These are phyloP conservation scores for Eremophila alpestris DNA, from an alignment of 2,797 vertebrate species.

Conservation along the genomic window DNA sequence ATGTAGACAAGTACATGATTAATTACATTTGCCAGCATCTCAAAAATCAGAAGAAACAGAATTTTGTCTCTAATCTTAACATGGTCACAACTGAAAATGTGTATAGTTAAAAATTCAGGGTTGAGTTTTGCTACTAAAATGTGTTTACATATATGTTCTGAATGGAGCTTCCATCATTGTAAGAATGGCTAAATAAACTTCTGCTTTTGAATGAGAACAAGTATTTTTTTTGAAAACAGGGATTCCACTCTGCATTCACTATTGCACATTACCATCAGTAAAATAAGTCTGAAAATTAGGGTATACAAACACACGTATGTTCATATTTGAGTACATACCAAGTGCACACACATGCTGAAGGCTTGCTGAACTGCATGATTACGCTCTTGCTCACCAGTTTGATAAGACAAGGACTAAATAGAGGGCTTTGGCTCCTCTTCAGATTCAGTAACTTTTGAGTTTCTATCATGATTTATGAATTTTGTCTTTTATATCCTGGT, in stretches of 20 bases:
- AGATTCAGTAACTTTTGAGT: background rate
- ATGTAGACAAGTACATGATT: background rate
- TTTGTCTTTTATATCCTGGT: background rate
- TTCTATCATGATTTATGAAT: background rate
- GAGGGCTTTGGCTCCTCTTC: background rate
- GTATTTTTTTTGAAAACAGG: background rate
- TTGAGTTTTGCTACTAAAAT: background rate
- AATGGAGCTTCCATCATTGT: background rate
- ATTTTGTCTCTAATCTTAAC: background rate
- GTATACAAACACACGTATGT: background rate
- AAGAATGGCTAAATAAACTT: background rate
- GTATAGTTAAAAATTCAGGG: background rate
- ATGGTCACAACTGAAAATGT: background rate
- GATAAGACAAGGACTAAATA: background rate
- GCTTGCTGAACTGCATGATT: background rate
- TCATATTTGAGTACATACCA: background rate
- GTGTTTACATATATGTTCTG: background rate
- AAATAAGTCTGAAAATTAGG: background rate
- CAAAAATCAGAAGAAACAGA: background rate
- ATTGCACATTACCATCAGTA: background rate
- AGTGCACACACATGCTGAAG: background rate
- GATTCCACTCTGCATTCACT: background rate
- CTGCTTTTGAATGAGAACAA: background rate
- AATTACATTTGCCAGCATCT: fast-evolving
- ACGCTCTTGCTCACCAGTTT: background rate